Evolutionary conservation across 2,888 invertebrate genomes (phyloP).

Genomic region (Thymelicus acteon): DNA sequence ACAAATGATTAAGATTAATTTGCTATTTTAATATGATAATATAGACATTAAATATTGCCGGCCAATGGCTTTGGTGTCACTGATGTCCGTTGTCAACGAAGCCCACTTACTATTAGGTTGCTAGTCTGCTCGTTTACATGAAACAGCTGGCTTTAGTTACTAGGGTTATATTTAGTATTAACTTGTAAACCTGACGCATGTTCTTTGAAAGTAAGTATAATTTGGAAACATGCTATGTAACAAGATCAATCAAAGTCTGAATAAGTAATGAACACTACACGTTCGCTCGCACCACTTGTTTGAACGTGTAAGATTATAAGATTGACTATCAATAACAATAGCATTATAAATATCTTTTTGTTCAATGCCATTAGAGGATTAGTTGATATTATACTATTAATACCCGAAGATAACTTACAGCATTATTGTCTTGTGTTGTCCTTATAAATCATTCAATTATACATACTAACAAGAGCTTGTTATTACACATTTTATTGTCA

Average conservation of each 20-base stretch:
- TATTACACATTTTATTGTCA: too few species aligned
- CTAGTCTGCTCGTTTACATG: too few species aligned
- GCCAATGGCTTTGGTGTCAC: too few species aligned
- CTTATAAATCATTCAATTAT: not conserved
- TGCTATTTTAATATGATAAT: too few species aligned
- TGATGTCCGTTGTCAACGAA: too few species aligned
- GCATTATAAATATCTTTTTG: not conserved
- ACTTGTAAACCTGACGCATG: too few species aligned
- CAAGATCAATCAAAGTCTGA: constrained; percentile 25
- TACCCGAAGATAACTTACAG: not conserved
- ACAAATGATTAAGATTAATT: too few species aligned
- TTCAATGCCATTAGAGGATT: not conserved
- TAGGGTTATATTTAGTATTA: too few species aligned
- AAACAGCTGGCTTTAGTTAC: too few species aligned
- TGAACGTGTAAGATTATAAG: not conserved
- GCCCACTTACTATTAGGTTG: too few species aligned
- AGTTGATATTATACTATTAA: not conserved
- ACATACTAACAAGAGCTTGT: too few species aligned
- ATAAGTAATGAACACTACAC: constrained; percentile 14
- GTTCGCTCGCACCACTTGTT: not conserved
- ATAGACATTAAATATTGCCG: too few species aligned
- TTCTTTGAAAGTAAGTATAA: not conserved
- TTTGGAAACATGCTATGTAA: constrained; percentile 10
- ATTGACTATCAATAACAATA: not conserved
- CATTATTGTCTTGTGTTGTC: not conserved